Percentiles rank a stretch among this genome's conserved stretches.
Evolutionary conservation across 2,113 vertebrate genomes (phyloP).

Genomic region (Cyprinodon brontotheroides): DNA sequence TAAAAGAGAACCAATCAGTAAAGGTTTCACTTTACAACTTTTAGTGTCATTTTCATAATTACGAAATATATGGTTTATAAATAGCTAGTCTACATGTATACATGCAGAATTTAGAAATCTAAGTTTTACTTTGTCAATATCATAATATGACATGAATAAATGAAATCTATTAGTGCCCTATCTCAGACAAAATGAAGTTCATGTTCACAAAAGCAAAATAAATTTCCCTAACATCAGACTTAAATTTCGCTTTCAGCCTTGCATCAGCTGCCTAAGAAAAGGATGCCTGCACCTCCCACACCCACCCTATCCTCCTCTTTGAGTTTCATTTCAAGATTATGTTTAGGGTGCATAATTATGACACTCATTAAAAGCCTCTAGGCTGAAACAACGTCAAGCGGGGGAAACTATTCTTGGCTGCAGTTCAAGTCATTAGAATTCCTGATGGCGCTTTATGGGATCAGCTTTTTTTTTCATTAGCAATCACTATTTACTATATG

Average conservation of each 20-base stretch:
- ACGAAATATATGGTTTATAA: constrained; percentile 70
- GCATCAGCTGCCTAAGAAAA: constrained; percentile 53
- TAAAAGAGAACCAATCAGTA: neutral
- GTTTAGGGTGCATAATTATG: constrained; percentile 76
- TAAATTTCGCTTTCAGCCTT: constrained; percentile 49
- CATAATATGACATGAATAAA: constrained; percentile 73
- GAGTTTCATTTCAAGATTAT: constrained; percentile 73
- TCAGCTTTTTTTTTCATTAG: constrained; percentile 60
- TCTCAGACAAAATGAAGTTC: constrained; percentile 54
- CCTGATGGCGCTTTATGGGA: constrained; percentile 64
- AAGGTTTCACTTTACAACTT: constrained; percentile 53
- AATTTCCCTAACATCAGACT: constrained; percentile 51
- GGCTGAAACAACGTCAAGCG: constrained; percentile 65
- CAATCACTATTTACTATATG: constrained; percentile 65
- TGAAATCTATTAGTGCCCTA: constrained; percentile 64
- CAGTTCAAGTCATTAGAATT: constrained; percentile 75
- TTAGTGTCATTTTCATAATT: constrained; percentile 62
- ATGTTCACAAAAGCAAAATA: constrained; percentile 57
- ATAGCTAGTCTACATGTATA: constrained; percentile 63
- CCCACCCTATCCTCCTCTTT: constrained; percentile 17
- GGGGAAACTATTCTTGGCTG: constrained; percentile 71
- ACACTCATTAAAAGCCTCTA: constrained; percentile 74
- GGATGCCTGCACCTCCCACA: constrained; percentile 2
- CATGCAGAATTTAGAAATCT: constrained; percentile 70
- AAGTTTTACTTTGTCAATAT: constrained; percentile 66